Conservation (phyloP, 2,888 invertebrate genomes). For the Nipponacmea schrenckii region DNA sequence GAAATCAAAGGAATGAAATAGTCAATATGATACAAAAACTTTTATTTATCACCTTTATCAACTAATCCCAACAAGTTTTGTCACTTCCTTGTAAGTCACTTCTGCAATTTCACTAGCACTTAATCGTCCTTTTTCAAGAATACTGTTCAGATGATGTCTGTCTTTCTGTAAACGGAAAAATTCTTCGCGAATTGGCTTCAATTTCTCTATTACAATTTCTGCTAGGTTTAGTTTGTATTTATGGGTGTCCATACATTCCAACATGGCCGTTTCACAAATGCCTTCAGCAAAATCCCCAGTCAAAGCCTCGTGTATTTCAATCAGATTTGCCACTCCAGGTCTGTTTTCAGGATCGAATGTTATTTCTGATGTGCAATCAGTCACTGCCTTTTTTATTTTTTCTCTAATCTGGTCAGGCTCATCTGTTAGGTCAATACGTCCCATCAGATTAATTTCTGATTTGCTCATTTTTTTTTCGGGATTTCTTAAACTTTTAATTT, state of each 20-base stretch:
- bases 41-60: constrained; percentile 59
- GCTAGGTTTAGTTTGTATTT: constrained; percentile 81
- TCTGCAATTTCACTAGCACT: constrained; percentile 76
- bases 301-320: constrained; percentile 83
- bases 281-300: constrained; percentile 76
- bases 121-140: constrained; percentile 75
- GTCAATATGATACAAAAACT: too few species aligned
- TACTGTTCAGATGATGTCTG: constrained; percentile 74
- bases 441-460: constrained; percentile 83
- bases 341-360: constrained; percentile 82
- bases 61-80: constrained; percentile 73
- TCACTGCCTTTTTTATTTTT: constrained; percentile 88
- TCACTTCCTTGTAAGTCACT: constrained; percentile 75
- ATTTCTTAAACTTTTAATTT: constrained; percentile 84
- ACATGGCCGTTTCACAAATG: constrained; percentile 76
- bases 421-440: constrained; percentile 85
- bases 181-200: constrained; percentile 78
- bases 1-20: too few species aligned
- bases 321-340: constrained; percentile 90
- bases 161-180: constrained; percentile 74
- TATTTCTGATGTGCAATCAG: constrained; percentile 86
- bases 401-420: constrained; percentile 76
- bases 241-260: constrained; percentile 76
- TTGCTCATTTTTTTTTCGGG: constrained; percentile 98
- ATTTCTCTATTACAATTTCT: constrained; percentile 77